phyloP scores from a whole-genome alignment of 2,113 vertebrate genomes.

The Acrocephalus kingi region DNA sequence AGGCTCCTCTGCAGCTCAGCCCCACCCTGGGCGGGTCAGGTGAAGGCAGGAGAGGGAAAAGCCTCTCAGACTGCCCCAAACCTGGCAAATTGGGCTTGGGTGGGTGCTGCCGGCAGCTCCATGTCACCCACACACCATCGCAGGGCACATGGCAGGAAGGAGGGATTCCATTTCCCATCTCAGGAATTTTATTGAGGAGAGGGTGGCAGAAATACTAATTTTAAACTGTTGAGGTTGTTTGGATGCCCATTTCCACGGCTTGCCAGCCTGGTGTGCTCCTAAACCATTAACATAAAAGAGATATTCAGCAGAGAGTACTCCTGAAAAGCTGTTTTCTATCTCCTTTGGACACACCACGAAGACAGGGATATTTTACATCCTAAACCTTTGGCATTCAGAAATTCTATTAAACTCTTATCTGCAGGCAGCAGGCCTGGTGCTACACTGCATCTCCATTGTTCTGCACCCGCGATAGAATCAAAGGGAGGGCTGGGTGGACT shows the following conservation, averaged over 20 bases:
- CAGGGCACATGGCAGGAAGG: neutral
- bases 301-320: constrained; percentile 84
- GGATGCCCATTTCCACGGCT: constrained; percentile 61
- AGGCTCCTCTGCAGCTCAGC: neutral
- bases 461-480: constrained; percentile 85
- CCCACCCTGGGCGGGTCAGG: rapidly evolving
- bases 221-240: neutral
- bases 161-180: neutral
- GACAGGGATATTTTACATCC: constrained; percentile 89
- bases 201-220: neutral
- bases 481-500: constrained; percentile 81
- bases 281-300: constrained; percentile 85
- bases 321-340: constrained; percentile 90
- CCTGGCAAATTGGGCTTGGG: rapidly evolving
- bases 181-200: neutral
- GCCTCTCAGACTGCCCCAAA: neutral
- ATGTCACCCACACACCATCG: rapidly evolving
- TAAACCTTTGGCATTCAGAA: constrained; percentile 91
- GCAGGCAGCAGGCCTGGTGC: constrained; percentile 85
- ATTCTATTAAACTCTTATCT: constrained; percentile 98
- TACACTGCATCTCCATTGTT: constrained; percentile 88
- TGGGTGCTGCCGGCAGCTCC: neutral
- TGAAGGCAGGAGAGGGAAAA: neutral
- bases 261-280: constrained; percentile 58
- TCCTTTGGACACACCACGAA: constrained; percentile 83